Conservation (phyloP, 1,140 invertebrate genomes). For the Idris sp. region DNA sequence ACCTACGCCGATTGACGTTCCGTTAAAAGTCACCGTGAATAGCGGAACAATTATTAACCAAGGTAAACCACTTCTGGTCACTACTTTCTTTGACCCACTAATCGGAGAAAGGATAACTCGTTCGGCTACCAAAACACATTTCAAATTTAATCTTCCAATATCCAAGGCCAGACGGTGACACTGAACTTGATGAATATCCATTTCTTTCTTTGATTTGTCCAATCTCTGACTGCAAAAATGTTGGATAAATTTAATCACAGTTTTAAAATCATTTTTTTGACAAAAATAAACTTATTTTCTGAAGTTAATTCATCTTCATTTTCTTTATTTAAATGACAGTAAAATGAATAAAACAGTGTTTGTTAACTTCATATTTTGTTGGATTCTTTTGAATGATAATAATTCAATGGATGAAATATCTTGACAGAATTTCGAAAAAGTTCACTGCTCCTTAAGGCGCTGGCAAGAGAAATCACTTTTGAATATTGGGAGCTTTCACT, state of each 20-base stretch:
- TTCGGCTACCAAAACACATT: conserved; percentile 64
- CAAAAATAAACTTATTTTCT: too few relatives aligned
- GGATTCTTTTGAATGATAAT: too few relatives aligned
- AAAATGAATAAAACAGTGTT: too few relatives aligned
- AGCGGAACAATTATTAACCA: conserved; percentile 72
- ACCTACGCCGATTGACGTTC: conserved; percentile 56
- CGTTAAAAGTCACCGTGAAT: conserved; percentile 54
- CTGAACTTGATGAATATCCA: too few relatives aligned
- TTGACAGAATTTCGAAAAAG: conserved; percentile 29
- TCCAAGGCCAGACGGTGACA: conserved; percentile 28
- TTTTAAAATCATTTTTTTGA: too few relatives aligned
- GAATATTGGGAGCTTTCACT: conserved; percentile 42
- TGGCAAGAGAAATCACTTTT: conserved; percentile 50
- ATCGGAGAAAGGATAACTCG: conserved; percentile 72
- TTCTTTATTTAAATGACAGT: too few relatives aligned
- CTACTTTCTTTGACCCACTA: conserved; percentile 77
- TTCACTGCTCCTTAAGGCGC: conserved; percentile 40
- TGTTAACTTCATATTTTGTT: too few relatives aligned
- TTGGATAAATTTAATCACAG: too few relatives aligned
- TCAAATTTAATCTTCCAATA: conserved; percentile 30
- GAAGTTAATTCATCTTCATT: too few relatives aligned
- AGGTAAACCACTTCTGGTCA: conserved; percentile 74
- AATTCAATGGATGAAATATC: neutral
- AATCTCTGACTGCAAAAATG: too few relatives aligned
- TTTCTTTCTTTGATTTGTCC: too few relatives aligned